Base-by-base conservation (phyloP, 2,888 invertebrate genomes). In the Dyspetes luteomarginatus region DNA sequence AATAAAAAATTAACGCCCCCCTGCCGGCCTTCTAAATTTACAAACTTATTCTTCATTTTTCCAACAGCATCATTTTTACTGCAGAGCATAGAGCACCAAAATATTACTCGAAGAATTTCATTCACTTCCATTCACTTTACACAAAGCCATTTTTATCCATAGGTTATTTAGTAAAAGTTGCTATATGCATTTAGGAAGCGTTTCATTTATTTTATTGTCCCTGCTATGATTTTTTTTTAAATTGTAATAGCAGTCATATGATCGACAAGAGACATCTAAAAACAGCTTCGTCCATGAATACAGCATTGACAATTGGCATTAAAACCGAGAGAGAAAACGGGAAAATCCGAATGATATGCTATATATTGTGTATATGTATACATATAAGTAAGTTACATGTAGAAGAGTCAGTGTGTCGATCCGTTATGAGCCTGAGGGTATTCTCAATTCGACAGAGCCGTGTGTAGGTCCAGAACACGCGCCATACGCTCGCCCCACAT, bases 381-480 rank as follows among this genome's bases (percentile, higher is more conserved):
- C n/a, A n/a, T n/a, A n/a, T n/a, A n/a, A 17, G 43, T 30, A 19
- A 45, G 15, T 43, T 22, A 50, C 9, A 24, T 28, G 85, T 82
- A 79, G 82, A 79, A 82, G 82, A 90, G 89, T 90, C 88, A 89
- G 90, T 90, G 86, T 89, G 90, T 84, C 89, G 90, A 83, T 87
- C 91, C 91, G 91, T 91, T 91, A 91, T 88, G 81, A 85, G 89
- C 90, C 90, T 81, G 85, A 85, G 90, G 90, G 90, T 86, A 86
- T 89, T 86, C 85, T 86, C 87, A 89, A 90, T 91, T 90, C 88
- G 89, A 86, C 84, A 88, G 24, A 41, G 12, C 3, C n/a, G 24
- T 15, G 55, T 55, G 26, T 24, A 55, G 67, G 67, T 22, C 36
- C 67, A 48, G 17, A 9, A 26, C 55, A 45, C 65, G 64, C 72